Evolutionary conservation across 2,797 vertebrate genomes (phyloP).

Genomic region (Enteromius radiatus): DNA sequence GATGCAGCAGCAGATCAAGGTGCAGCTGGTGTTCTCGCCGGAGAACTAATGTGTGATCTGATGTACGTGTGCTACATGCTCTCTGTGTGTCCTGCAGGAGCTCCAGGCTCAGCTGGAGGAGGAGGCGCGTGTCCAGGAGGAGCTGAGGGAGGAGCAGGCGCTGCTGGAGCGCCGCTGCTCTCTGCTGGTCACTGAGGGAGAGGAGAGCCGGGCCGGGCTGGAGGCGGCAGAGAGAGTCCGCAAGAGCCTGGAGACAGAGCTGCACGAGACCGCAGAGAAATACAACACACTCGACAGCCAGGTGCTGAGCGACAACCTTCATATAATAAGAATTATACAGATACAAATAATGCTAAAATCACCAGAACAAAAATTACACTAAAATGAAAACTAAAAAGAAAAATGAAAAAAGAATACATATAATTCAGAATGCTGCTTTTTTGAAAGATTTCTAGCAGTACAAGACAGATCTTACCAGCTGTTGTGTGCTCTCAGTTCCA

Average conservation of each 20-base stretch:
- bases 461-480: background rate
- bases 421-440: too few species aligned
- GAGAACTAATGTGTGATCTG: background rate
- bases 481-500: constrained; percentile 71
- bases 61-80: background rate
- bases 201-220: constrained; percentile 70
- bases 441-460: too few species aligned
- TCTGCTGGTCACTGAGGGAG: constrained; percentile 72
- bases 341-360: too few species aligned
- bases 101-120: constrained; percentile 83
- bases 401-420: too few species aligned
- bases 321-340: too few species aligned
- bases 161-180: constrained; percentile 78
- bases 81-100: constrained; percentile 70
- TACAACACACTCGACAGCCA: constrained; percentile 79
- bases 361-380: too few species aligned
- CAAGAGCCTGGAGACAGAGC: constrained; percentile 77
- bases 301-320: constrained; percentile 67
- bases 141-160: constrained; percentile 72
- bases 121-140: constrained; percentile 74
- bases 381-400: too few species aligned
- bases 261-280: constrained; percentile 77
- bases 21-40: constrained; percentile 37
- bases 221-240: constrained; percentile 76
- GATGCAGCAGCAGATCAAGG: constrained; percentile 84